A percentile compares a stretch with the other conserved stretches of the same genome.
Evolutionary conservation across 2,113 vertebrate genomes (phyloP).

Genomic region (Prionailurus bengalensis): DNA sequence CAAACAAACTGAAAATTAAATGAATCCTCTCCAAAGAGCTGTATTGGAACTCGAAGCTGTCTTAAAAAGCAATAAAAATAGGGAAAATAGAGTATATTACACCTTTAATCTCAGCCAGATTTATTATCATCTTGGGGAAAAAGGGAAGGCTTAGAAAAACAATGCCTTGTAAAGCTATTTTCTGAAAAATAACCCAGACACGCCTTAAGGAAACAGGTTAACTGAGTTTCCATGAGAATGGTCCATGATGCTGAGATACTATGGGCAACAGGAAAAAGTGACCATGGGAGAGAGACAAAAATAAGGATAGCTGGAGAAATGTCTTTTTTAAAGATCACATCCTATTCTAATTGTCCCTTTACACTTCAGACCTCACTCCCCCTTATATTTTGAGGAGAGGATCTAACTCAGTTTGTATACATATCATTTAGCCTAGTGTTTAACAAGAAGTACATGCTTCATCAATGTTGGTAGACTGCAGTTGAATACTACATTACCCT

Average conservation of each 20-base stretch:
- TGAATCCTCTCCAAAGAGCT: not conserved
- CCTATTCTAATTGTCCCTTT: not conserved
- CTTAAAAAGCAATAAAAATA: not conserved
- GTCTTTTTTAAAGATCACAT: not conserved
- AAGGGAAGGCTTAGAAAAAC: constrained; percentile 7
- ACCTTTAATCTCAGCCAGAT: constrained; percentile 47
- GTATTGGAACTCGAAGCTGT: not conserved
- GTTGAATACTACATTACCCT: not conserved
- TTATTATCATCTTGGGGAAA: constrained; percentile 9
- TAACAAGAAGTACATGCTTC: not conserved
- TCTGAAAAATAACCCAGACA: constrained; percentile 42
- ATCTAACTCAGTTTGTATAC: not conserved
- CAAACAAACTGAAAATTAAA: constrained; percentile 49
- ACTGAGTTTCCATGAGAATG: constrained; percentile 63
- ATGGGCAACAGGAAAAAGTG: not conserved
- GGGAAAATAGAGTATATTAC: not conserved
- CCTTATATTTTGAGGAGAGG: not conserved
- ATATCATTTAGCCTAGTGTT: not conserved
- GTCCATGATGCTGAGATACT: not conserved
- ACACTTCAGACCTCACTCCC: not conserved
- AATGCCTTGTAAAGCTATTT: constrained; percentile 2
- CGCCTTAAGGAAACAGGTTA: constrained; percentile 65
- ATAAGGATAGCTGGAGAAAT: not conserved
- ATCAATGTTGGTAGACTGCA: constrained; percentile 18
- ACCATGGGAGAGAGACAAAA: not conserved